phyloP scores from a whole-genome alignment of 2,113 vertebrate species.

The Terrapene triunguis region DNA sequence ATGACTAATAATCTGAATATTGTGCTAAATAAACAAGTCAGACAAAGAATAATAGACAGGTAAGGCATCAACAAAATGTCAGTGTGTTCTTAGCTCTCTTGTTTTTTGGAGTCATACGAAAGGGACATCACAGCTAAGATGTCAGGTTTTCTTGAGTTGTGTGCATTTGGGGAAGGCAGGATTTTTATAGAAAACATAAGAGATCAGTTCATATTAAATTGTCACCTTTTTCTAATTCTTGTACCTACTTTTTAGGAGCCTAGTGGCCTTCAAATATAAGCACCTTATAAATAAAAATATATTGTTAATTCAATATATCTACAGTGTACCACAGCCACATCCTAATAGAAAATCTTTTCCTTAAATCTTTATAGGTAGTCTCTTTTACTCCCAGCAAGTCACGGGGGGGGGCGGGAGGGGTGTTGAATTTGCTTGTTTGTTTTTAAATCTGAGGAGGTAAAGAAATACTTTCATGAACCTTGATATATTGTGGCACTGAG shows the following conservation, averaged over 20 bases:
- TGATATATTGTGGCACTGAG: not conserved
- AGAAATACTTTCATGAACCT: not conserved
- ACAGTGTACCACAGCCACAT: not conserved
- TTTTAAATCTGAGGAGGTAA: not conserved
- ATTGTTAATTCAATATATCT: not conserved
- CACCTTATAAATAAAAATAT: not conserved
- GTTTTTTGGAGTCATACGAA: not conserved
- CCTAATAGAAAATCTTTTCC: not conserved
- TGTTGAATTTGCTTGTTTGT: not conserved
- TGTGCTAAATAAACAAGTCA: not conserved
- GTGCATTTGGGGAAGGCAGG: not conserved
- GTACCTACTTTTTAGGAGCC: not conserved
- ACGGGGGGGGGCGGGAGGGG: not conserved
- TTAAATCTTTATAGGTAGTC: not conserved
- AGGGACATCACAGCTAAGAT: not conserved
- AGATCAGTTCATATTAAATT: not conserved
- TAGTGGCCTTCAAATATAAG: not conserved
- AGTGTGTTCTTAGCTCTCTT: not conserved
- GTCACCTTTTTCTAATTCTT: not conserved
- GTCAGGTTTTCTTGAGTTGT: not conserved
- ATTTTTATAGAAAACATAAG: not conserved
- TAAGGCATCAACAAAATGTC: not conserved
- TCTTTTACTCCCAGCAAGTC: not conserved
- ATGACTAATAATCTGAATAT: rapidly evolving
- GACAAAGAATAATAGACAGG: rapidly evolving